phyloP scores from a whole-genome alignment of 2,113 vertebrate species.

The Indri indri region DNA sequence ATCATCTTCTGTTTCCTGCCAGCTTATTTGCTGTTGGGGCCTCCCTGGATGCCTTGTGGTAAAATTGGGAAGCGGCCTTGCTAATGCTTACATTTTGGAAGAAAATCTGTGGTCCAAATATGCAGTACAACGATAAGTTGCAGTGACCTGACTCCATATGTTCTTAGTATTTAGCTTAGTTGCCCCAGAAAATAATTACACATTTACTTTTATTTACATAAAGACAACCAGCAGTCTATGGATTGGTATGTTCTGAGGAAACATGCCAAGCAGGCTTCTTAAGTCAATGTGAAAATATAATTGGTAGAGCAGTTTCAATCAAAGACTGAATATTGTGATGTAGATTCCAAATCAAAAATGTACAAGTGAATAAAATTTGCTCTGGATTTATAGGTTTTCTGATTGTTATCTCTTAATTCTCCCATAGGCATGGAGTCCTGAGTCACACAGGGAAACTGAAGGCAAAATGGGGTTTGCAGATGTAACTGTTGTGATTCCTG shows the following conservation, averaged over 20 bases:
- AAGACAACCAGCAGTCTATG: neutral
- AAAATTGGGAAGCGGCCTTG: neutral
- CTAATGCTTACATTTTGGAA: neutral
- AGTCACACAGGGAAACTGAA: neutral
- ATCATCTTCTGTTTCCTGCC: neutral
- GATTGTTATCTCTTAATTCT: neutral
- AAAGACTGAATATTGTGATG: neutral
- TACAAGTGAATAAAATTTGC: neutral
- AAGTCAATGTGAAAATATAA: slow-evolving; percentile 28
- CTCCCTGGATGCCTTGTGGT: neutral
- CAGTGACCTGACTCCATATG: neutral
- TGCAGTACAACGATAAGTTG: neutral
- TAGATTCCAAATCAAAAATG: neutral
- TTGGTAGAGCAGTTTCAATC: slow-evolving; percentile 20
- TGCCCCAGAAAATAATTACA: slow-evolving; percentile 4
- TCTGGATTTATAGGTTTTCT: neutral
- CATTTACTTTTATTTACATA: slow-evolving; percentile 15
- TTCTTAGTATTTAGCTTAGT: neutral
- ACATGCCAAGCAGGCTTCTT: neutral
- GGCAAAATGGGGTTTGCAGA: neutral
- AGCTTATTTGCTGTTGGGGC: neutral
- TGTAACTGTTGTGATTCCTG: neutral
- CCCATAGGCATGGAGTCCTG: neutral
- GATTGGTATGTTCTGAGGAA: neutral
- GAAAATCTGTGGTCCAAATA: neutral